These are phyloP conservation scores for Pollenia angustigena DNA, from an alignment of 2,888 invertebrate species.

Conservation along the genomic window DNA sequence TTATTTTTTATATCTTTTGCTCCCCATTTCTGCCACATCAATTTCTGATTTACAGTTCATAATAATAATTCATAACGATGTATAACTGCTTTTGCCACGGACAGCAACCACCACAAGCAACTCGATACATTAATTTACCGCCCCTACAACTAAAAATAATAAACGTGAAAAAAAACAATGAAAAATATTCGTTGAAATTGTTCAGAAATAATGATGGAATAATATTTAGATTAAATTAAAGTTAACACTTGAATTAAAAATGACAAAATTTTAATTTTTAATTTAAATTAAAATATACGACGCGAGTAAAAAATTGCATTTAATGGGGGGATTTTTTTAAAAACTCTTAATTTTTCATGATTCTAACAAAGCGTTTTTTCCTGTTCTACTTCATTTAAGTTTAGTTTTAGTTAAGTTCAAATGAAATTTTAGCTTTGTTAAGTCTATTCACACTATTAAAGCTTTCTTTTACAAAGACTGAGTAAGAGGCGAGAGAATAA, in stretches of 20 bases:
- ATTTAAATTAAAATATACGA: too few relatives aligned
- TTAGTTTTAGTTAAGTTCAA: too few relatives aligned
- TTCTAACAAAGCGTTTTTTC: too few relatives aligned
- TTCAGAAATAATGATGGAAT: slow-evolving; percentile 3
- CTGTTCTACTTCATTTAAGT: too few relatives aligned
- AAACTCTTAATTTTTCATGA: too few relatives aligned
- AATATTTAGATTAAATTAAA: slow-evolving; percentile 7
- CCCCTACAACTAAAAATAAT: slow-evolving; percentile 23
- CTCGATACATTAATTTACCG: slow-evolving; percentile 12
- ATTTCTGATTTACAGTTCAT: slow-evolving; percentile 44
- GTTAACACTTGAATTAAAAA: neutral
- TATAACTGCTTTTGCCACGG: neutral
- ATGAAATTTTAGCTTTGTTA: too few relatives aligned
- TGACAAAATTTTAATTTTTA: too few relatives aligned
- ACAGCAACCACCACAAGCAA: neutral
- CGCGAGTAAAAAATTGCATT: too few relatives aligned
- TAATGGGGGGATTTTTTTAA: too few relatives aligned
- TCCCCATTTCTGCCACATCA: neutral
- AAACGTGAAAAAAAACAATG: slow-evolving; percentile 17
- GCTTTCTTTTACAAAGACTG: too few relatives aligned
- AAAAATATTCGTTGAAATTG: slow-evolving; percentile 1
- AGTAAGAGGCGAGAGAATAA: too few relatives aligned
- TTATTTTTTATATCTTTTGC: neutral
- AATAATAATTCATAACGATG: slow-evolving; percentile 19
- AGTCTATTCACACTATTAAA: too few relatives aligned